A percentile compares a stretch with the other conserved stretches of the same genome.
These are phyloP conservation scores for Coryphaenoides rupestris DNA, from an alignment of 2,113 vertebrate genomes.

Conservation along the genomic window DNA sequence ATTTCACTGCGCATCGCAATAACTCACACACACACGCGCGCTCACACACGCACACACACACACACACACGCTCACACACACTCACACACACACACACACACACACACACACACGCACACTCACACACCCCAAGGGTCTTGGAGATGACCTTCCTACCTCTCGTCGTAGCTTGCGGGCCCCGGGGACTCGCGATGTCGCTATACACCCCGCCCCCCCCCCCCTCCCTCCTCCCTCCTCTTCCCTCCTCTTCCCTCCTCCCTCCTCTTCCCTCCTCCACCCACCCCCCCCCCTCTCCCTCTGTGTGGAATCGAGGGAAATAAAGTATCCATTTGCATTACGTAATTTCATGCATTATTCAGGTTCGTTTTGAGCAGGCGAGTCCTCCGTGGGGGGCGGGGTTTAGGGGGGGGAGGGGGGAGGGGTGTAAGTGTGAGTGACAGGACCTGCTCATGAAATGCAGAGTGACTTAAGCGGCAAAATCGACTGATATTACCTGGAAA, in stretches of 20 bases:
- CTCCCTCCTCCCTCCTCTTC: too few relatives aligned
- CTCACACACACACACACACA: too few relatives aligned
- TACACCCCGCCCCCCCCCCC: too few relatives aligned
- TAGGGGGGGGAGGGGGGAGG: slow-evolving; percentile 36
- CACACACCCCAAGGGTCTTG: too few relatives aligned
- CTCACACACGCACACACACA: slow-evolving; percentile 35
- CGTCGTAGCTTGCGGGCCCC: slow-evolving; percentile 37
- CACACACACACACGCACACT: too few relatives aligned
- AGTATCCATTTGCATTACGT: slow-evolving; percentile 70
- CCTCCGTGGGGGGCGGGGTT: slow-evolving; percentile 49
- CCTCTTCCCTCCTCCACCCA: background rate
- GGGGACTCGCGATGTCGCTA: slow-evolving; percentile 10
- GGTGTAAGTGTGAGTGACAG: slow-evolving; percentile 64
- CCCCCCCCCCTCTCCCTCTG: slow-evolving; percentile 16
- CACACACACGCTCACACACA: too few relatives aligned
- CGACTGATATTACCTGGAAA: slow-evolving; percentile 65
- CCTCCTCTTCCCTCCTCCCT: too few relatives aligned
- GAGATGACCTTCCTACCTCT: slow-evolving; percentile 31
- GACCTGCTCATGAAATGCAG: slow-evolving; percentile 66
- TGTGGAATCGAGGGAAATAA: slow-evolving; percentile 52
- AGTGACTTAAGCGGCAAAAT: slow-evolving; percentile 65
- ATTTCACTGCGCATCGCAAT: slow-evolving; percentile 35
- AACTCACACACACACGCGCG: slow-evolving; percentile 39
- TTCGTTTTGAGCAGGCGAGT: slow-evolving; percentile 60
- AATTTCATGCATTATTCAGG: slow-evolving; percentile 75